Conservation (phyloP, 35 echinoderm and acorn worm genomes). For the Heliocidaris erythrogramma region DNA sequence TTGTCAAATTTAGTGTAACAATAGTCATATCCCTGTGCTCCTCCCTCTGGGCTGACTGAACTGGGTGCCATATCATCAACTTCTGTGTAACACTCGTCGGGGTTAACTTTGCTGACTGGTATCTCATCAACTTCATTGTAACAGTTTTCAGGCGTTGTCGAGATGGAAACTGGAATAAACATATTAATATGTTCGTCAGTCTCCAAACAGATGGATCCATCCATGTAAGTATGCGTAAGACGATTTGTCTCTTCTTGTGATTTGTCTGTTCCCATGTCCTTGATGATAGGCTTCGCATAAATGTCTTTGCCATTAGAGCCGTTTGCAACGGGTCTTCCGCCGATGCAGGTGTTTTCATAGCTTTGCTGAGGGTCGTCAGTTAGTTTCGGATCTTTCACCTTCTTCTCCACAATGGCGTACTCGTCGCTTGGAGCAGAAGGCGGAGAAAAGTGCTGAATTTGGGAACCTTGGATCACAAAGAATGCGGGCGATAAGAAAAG, state of each 20-base stretch:
- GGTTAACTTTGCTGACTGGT: neutral
- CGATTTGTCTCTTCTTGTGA: neutral
- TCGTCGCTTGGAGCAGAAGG: conserved; percentile 31
- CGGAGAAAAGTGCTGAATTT: conserved; percentile 24
- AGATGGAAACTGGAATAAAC: neutral
- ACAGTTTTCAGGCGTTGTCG: neutral
- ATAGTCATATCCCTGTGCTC: no score
- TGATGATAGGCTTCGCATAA: no score
- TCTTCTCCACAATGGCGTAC: conserved; percentile 32
- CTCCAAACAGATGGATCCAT: neutral
- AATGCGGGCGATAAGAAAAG: neutral
- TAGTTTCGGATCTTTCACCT: neutral
- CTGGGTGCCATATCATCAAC: no score
- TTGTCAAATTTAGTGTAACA: conserved; percentile 8
- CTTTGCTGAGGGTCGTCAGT: neutral
- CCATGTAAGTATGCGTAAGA: conserved; percentile 46
- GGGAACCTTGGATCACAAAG: neutral
- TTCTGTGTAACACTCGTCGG: neutral
- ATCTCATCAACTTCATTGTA: conserved; percentile 22
- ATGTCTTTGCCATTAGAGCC: no score
- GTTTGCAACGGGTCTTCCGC: neutral
- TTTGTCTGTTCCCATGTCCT: neutral
- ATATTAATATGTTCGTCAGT: neutral
- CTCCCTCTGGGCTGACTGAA: no score
- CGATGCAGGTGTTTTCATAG: conserved; percentile 23